Conservation (phyloP, 2,113 vertebrate genomes). For the Anser brachyrhynchus region DNA sequence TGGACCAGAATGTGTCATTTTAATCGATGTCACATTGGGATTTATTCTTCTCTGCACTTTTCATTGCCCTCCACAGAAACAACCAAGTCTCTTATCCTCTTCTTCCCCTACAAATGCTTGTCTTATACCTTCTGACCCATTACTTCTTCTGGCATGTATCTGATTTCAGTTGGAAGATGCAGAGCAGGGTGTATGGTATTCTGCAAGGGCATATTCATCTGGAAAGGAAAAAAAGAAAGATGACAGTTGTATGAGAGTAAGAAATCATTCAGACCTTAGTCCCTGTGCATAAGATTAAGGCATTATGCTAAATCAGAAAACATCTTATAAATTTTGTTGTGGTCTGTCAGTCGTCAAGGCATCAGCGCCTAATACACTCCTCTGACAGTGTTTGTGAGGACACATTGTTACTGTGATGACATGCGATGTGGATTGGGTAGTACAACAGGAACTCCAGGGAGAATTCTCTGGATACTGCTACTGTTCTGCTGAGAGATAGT, state of each 20-base stretch:
- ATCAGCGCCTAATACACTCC: background rate
- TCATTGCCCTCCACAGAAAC: background rate
- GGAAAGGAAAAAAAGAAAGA: constrained; percentile 41
- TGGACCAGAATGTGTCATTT: background rate
- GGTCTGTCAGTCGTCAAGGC: background rate
- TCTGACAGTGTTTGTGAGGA: background rate
- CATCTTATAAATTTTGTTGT: background rate
- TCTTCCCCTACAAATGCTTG: background rate
- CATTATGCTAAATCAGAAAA: background rate
- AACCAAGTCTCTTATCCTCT: background rate
- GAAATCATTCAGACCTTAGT: background rate
- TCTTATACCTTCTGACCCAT: background rate
- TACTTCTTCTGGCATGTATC: background rate
- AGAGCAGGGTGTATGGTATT: constrained; percentile 61
- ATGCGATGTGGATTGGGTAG: background rate
- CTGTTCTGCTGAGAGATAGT: background rate
- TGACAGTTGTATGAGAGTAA: background rate
- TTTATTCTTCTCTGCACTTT: background rate
- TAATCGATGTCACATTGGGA: background rate
- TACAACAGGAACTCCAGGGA: background rate
- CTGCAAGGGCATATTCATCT: constrained; percentile 73
- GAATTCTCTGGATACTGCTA: background rate
- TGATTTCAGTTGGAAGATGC: background rate
- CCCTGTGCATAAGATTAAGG: background rate
- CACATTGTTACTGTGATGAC: background rate